Base-by-base conservation (phyloP, 2,113 vertebrate species). In the Sturnus vulgaris region DNA sequence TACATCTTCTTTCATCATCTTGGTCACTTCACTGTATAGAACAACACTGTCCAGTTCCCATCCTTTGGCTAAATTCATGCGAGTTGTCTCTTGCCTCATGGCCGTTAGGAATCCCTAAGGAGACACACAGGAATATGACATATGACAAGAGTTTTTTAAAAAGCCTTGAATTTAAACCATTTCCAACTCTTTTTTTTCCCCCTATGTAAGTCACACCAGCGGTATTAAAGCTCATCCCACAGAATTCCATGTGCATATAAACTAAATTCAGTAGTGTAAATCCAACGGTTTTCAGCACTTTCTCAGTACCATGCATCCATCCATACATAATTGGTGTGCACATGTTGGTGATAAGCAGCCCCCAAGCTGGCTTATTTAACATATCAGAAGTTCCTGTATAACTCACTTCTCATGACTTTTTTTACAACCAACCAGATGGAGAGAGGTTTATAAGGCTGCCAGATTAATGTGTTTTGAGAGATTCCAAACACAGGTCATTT, bases 41-140 rank as follows among this genome's bases (percentile, higher is more conserved):
- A 97, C 77, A 52, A 98, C 98, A 15, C 94, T 98, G 88, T 99
- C 98, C 13, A 99, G 95, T 11, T 98, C 97, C 98, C 98, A 99
- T 11, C 98, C 98, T 90, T 97, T 98, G 61, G 96, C 95, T 52
- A 98, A 59, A 95, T 99, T 98, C 91, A 96, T 94, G 27, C 97
- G 98, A 1, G 98, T 98, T 16, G 98, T 98, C 96, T 99, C 98
- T 82, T 99, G 98, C 44, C 97, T 97, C 98, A 98, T 98, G 61
- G 98, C 98, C 1, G 98, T 98, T 77, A 99, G 91, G 68, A 99
- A 99, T 19, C 98, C 98, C 98, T 98, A 69, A 39, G 14, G 78
- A 83, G 35, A 88, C 72, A 77, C 1, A 16, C 31, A 55, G 17
- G n/a, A 86, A 90, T 66, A 42, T 7, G 27, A 82, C 46, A 68